Percentiles rank a stretch among this genome's conserved stretches.
Conservation (phyloP, 2,113 vertebrate genomes). For the Periophthalmodon schlosseri region DNA sequence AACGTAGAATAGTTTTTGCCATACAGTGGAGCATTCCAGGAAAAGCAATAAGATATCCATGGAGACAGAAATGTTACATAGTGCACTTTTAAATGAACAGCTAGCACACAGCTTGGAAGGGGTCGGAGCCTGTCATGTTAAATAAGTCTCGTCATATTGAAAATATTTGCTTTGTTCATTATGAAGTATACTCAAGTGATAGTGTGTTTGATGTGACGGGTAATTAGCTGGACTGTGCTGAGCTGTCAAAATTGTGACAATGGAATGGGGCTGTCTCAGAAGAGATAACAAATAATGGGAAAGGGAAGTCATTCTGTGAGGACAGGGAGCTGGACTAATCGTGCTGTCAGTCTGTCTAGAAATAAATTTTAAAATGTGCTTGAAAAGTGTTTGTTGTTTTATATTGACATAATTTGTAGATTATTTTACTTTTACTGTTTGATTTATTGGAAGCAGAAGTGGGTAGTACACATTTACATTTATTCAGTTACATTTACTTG, state of each 20-base stretch:
- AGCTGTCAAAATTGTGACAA: conserved; percentile 2
- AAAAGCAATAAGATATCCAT: too few relatives aligned
- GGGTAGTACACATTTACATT: too few relatives aligned
- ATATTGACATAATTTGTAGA: too few relatives aligned
- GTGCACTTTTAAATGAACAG: conserved; percentile 8
- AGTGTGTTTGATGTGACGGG: not conserved
- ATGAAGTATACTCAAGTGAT: not conserved
- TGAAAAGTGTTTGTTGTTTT: too few relatives aligned
- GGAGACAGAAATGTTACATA: too few relatives aligned
- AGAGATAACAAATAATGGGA: not conserved
- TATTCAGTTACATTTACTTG: too few relatives aligned
- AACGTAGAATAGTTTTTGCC: too few relatives aligned
- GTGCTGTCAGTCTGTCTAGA: not conserved
- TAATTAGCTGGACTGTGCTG: not conserved
- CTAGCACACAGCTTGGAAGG: conserved; percentile 15
- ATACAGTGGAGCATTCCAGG: too few relatives aligned
- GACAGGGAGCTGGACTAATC: not conserved
- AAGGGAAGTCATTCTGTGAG: not conserved
- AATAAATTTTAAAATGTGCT: not conserved
- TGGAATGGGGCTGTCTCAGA: not conserved
- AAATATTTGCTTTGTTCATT: conserved; percentile 5
- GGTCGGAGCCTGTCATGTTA: conserved; percentile 15
- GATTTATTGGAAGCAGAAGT: too few relatives aligned
- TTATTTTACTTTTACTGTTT: too few relatives aligned
- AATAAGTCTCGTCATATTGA: conserved; percentile 20